Evolutionary conservation across 2,888 invertebrate species (phyloP), one percentile per base, ranked within the genome.

Genomic region (Ochropleura leucogaster): DNA sequence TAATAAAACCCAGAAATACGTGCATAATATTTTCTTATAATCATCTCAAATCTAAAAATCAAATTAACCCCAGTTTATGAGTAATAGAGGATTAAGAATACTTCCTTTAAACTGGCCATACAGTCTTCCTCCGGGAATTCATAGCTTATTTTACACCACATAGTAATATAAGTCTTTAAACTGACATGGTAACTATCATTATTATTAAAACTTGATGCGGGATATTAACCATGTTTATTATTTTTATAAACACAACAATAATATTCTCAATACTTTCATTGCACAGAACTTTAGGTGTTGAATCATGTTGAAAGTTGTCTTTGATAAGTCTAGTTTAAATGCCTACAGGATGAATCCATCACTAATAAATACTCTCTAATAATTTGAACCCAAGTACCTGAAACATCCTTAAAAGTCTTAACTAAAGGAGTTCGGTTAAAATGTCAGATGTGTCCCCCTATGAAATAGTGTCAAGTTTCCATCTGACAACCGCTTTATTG

Each of bases 381-480:
- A 46, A n/a, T 9, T 63, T 63, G 30, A 40, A 8, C 4, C 20
- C 0, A 4, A 3, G 3, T 20, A 40, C 4, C 5, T 5, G 49
- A 0, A 46, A n/a, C n/a, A 10, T 8, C 20, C 4, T 12, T 40
- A n/a, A 30, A 65, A 75, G 74, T 5, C 12, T 16, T 18, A 0
- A 3, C 30, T 42, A 30, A 30, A 1, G 9, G n/a, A n/a, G 14
- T 51, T 62, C 12, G 12, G 74, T 74, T 57, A 51, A 70, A 65
- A 73, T 47, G 66, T 51, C 46, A 66, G 20, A 60, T 49, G 55
- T 55, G 16, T 42, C 46, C 18, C 0, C 51, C 7, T 57, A 64
- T 59, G 80, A 68, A 47, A 47, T 42, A 81, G 53, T 44, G 81
- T 62, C 42, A 53, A 75, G 55, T 81, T 79, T 53, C 55, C 57